Evolutionary conservation across 2,888 invertebrate genomes (phyloP).

Genomic region (Drosophila leonis): DNA sequence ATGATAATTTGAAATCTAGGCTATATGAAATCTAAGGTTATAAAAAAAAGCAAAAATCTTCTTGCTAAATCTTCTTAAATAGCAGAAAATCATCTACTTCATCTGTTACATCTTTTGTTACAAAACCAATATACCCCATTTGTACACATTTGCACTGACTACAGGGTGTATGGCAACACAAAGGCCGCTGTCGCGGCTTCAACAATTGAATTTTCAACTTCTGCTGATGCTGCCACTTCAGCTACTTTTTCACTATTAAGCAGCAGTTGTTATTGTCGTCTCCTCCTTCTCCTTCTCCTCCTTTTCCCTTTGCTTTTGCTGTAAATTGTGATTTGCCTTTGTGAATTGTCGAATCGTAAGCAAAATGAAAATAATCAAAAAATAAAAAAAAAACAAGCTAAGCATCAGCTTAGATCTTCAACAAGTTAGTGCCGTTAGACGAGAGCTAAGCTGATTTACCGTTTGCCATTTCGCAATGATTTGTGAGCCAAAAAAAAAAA

Average conservation of each 20-base stretch:
- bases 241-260: constrained; percentile 70
- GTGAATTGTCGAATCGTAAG: constrained; percentile 62
- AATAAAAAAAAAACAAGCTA: constrained; percentile 15
- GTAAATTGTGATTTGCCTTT: constrained; percentile 55
- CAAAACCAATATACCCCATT: not conserved
- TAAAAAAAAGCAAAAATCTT: too few relatives aligned
- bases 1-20: too few relatives aligned
- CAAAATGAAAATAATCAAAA: constrained; percentile 50
- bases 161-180: constrained; percentile 31
- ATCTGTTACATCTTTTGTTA: not conserved
- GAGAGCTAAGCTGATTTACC: constrained; percentile 69
- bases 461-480: constrained; percentile 66
- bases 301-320: constrained; percentile 25
- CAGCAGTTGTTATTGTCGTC: constrained; percentile 27
- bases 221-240: constrained; percentile 44
- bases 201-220: constrained; percentile 77
- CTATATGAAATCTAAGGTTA: too few relatives aligned
- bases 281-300: not conserved
- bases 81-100: too few relatives aligned
- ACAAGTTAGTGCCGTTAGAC: constrained; percentile 66
- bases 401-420: constrained; percentile 61
- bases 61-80: not conserved
- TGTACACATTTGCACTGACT: not conserved
- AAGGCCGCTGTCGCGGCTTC: constrained; percentile 43
- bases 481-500: constrained; percentile 25